Base-by-base conservation (phyloP, 2,888 invertebrate species). In the Mesorhabditis spiculigera region DNA sequence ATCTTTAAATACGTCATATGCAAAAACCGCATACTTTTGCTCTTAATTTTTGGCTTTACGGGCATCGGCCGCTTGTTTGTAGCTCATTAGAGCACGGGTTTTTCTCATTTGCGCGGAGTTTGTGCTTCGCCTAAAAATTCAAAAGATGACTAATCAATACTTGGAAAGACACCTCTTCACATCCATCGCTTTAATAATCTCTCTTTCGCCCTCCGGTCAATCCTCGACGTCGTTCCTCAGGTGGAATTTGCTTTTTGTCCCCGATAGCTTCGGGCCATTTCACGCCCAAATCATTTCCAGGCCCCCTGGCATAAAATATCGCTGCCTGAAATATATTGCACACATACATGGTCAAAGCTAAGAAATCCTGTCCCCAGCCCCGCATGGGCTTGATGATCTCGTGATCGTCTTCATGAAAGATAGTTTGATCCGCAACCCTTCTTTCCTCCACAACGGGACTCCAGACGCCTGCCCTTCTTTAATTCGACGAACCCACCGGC, bases 11-110 rank as follows among this genome's bases (percentile, higher is more conserved):
- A 4, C n/a, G n/a, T n/a, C 41, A 65, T 41, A 41, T 8, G 13
- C 43, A 65, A 71, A 13, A 64, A 45, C 4, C 45, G 13, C 3
- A 5, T n/a, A 69, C 83, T 72, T 94, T 96, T 97, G 84, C 95
- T 96, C 86, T 98, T 98, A 68, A 97, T 98, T 89, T 94, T 95
- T 78, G n/a, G 92, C 93, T 84, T 92, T 92, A 78, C 93, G 88
- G 71, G 91, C 90, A n/a, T 93, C 92, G 87, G 95, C 96, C 0
- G 92, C 91, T 81, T 93, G 93, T 86, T 91, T 91, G 83, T 93
- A 95, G 4, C 93, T 93, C 86, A 94, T 91, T 71, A 93, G 90
- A 43, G 93, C 93, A 82, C 94, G 90, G 68, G 94, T 87, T 86
- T 91, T 92, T 6, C 93, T 92, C 72, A 92, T 87, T 86, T 94